phyloP scores from a whole-genome alignment of 2,888 invertebrate genomes.

The Phyllotreta striolata region DNA sequence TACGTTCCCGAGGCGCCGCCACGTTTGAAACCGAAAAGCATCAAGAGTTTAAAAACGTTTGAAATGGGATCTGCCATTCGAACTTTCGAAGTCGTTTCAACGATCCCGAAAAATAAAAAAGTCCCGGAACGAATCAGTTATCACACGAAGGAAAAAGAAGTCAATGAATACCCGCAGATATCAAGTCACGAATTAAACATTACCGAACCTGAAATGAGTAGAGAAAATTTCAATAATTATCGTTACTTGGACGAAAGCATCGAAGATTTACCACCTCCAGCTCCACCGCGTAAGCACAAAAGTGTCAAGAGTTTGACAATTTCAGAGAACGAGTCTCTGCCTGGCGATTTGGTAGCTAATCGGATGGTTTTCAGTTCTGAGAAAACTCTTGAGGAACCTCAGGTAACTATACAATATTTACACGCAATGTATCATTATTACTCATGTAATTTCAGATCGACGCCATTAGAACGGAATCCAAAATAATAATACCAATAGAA shows the following conservation, averaged over 20 bases:
- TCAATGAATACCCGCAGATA: background rate
- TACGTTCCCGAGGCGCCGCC: slow-evolving; percentile 22
- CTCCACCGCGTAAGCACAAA: slow-evolving; percentile 57
- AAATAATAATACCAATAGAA: slow-evolving; percentile 67
- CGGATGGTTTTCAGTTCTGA: slow-evolving; percentile 37
- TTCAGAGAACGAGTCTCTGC: slow-evolving; percentile 58
- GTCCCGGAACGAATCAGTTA: slow-evolving; percentile 10
- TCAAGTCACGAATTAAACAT: slow-evolving; percentile 7
- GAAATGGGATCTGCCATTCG: slow-evolving; percentile 7
- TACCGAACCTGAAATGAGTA: slow-evolving; percentile 16
- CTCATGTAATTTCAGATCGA: slow-evolving; percentile 65
- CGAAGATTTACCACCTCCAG: slow-evolving; percentile 48
- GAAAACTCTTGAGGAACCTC: slow-evolving; percentile 41
- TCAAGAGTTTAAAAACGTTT: slow-evolving; percentile 20
- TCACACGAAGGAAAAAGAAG: slow-evolving; percentile 8
- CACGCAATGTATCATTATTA: background rate
- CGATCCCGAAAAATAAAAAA: background rate
- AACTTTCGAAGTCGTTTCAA: slow-evolving; percentile 1
- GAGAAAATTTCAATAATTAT: slow-evolving; percentile 3
- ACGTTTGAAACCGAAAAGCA: slow-evolving; percentile 12
- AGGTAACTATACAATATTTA: slow-evolving; percentile 42
- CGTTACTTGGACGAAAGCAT: slow-evolving; percentile 21
- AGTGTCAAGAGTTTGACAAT: slow-evolving; percentile 58
- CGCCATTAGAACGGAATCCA: slow-evolving; percentile 72
- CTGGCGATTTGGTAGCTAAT: slow-evolving; percentile 33